phyloP scores from a whole-genome alignment of 2,113 vertebrate genomes.

The Phylloscopus trochiloides region DNA sequence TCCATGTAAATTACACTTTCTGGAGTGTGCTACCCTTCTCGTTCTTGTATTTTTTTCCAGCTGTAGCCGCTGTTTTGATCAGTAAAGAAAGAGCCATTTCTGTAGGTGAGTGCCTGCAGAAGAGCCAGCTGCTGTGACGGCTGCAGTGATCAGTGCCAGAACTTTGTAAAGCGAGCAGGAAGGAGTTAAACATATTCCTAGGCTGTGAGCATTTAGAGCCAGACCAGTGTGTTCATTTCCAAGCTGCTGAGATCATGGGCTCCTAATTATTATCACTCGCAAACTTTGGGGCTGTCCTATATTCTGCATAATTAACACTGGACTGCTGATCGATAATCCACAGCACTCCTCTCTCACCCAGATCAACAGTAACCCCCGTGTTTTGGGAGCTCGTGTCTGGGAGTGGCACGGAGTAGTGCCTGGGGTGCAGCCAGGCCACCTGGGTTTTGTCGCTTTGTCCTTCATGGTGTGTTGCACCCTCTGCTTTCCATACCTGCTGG shows the following conservation, averaged over 20 bases:
- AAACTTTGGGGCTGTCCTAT: not conserved
- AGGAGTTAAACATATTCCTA: slow-evolving; percentile 6
- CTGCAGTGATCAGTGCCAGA: not conserved
- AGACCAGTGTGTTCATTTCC: not conserved
- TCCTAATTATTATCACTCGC: not conserved
- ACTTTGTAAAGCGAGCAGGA: not conserved
- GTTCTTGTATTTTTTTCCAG: not conserved
- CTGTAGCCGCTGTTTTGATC: slow-evolving; percentile 4
- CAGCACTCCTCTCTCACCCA: not conserved
- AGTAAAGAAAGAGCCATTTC: not conserved
- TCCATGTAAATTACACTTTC: slow-evolving; percentile 4
- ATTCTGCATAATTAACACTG: not conserved
- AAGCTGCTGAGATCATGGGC: not conserved
- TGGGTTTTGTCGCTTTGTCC: not conserved
- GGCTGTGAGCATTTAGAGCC: not conserved
- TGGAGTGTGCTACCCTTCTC: not conserved
- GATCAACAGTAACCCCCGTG: not conserved
- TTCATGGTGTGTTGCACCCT: not conserved
- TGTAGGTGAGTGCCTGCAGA: not conserved
- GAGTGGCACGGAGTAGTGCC: not conserved
- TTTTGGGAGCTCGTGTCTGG: not conserved
- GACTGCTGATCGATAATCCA: not conserved
- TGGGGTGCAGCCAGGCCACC: not conserved
- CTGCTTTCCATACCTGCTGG: not conserved
- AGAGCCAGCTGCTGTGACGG: not conserved